These are phyloP conservation scores for Sinocyclocheilus anophthalmus DNA, from an alignment of 2,113 vertebrate species.

Conservation along the genomic window DNA sequence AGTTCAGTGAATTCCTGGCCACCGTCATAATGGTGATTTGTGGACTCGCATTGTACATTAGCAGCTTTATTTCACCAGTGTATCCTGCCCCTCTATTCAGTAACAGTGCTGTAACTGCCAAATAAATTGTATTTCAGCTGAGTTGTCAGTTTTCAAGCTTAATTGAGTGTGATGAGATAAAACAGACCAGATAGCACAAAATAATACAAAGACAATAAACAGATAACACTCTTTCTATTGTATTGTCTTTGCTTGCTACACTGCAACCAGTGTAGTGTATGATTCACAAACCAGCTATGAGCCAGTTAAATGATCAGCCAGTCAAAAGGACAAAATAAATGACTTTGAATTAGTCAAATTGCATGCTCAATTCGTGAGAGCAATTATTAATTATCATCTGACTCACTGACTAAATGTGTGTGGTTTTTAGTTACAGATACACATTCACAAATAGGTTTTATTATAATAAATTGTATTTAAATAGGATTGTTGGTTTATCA, in stretches of 20 bases:
- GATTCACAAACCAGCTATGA: neutral
- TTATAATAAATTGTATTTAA: neutral
- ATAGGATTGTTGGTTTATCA: neutral
- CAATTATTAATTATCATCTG: neutral
- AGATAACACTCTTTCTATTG: neutral
- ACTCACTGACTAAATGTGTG: neutral
- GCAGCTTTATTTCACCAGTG: neutral
- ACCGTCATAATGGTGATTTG: neutral
- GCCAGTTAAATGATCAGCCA: neutral
- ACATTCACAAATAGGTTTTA: neutral
- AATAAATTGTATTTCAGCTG: neutral
- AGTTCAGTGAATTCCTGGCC: conserved; percentile 15
- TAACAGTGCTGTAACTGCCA: neutral
- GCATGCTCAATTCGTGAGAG: neutral
- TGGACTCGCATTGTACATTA: neutral
- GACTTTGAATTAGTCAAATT: neutral
- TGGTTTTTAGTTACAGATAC: neutral
- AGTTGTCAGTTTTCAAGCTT: neutral
- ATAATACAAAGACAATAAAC: neutral
- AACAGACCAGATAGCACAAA: neutral
- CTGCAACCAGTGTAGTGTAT: neutral
- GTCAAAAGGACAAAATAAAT: neutral
- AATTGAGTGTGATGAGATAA: neutral
- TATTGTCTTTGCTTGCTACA: neutral
- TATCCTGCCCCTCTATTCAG: neutral